Evolutionary conservation across 2,888 invertebrate species (phyloP).

Genomic region (Entomobrya proxima): DNA sequence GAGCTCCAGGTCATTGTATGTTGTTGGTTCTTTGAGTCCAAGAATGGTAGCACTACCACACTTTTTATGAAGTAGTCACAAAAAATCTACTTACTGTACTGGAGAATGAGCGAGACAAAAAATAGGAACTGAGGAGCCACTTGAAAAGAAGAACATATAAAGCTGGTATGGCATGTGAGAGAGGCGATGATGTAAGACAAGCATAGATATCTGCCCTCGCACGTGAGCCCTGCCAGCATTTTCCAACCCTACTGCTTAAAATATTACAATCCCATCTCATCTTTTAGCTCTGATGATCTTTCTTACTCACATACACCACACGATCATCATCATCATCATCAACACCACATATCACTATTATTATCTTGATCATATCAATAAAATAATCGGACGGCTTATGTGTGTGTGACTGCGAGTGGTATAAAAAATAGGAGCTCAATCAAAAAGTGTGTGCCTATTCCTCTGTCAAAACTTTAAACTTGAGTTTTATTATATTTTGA

Average conservation of each 20-base stretch:
- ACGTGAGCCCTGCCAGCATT: slow-evolving; percentile 60
- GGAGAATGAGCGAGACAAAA: not conserved
- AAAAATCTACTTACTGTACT: slow-evolving; percentile 20
- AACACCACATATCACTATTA: slow-evolving; percentile 14
- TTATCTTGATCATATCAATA: slow-evolving; percentile 52
- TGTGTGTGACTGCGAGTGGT: not conserved
- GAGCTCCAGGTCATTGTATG: not conserved
- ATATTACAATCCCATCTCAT: slow-evolving; percentile 1
- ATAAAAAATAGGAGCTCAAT: slow-evolving; percentile 5
- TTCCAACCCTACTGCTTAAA: slow-evolving; percentile 32
- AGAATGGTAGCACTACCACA: not conserved
- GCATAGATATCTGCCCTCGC: slow-evolving; percentile 52
- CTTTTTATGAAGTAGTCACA: not conserved
- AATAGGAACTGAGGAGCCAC: slow-evolving; percentile 27
- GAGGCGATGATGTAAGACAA: slow-evolving; percentile 47
- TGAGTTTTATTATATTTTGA: not conserved
- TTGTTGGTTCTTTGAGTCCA: not conserved
- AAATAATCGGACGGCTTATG: slow-evolving; percentile 28
- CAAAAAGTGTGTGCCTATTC: not conserved
- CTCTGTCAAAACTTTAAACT: not conserved
- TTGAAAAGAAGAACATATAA: slow-evolving; percentile 43
- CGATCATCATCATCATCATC: not conserved
- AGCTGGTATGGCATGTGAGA: slow-evolving; percentile 41
- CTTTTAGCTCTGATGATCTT: slow-evolving; percentile 18
- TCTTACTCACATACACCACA: slow-evolving; percentile 10